A percentile compares a stretch with the other conserved stretches of the same genome.
Conservation (phyloP, 1,140 invertebrate species). For the Aphidius ervi region DNA sequence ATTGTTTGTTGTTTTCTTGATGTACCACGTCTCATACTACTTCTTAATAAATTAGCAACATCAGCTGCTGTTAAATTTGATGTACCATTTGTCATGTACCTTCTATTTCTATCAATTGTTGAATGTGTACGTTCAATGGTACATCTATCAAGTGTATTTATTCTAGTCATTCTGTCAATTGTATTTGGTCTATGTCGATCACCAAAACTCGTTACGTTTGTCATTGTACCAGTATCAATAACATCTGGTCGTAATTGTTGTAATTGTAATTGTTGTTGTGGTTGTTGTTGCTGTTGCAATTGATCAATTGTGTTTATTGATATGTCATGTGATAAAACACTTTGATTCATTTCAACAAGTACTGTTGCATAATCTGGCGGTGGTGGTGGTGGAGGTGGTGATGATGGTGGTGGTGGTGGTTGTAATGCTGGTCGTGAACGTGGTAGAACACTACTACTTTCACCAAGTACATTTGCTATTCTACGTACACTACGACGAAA, state of each 20-base stretch:
- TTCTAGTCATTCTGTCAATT: conserved; percentile 35
- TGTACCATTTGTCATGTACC: conserved; percentile 24
- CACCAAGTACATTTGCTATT: conserved; percentile 55
- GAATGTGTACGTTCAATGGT: conserved; percentile 23
- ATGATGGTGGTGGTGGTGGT: conserved; percentile 61
- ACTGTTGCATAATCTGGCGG: conserved; percentile 64
- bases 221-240: conserved; percentile 8
- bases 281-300: too few species aligned
- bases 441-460: conserved; percentile 30
- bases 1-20: conserved; percentile 36
- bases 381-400: conserved; percentile 56
- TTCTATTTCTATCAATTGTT: conserved; percentile 27
- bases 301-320: conserved; percentile 32
- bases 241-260: conserved; percentile 24
- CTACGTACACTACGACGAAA: conserved; percentile 75
- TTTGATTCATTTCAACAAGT: conserved; percentile 58
- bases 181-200: conserved; percentile 35
- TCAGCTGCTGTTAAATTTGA: conserved; percentile 56
- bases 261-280: too few species aligned
- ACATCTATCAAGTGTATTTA: conserved; percentile 24
- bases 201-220: neutral
- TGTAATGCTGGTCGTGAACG: conserved; percentile 41
- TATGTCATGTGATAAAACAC: conserved; percentile 28
- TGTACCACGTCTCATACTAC: conserved; percentile 56
- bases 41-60: conserved; percentile 58